phyloP scores from a whole-genome alignment of 2,797 vertebrate genomes.

The Enteromius viviparus region DNA sequence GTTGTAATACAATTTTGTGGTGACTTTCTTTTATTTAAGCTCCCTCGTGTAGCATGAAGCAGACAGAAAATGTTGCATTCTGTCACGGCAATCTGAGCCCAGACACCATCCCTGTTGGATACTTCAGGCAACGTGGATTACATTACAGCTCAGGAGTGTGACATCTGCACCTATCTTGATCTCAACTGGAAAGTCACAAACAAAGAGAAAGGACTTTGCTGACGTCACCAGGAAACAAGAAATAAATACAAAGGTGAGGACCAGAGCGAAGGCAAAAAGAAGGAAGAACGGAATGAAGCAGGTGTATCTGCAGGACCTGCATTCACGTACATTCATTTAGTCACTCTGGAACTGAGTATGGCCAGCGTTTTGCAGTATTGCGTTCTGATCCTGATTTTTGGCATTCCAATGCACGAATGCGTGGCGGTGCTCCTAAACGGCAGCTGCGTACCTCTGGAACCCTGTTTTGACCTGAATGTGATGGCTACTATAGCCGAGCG shows the following conservation, averaged over 20 bases:
- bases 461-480: conserved; percentile 48
- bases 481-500: conserved; percentile 10
- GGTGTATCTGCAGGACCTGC: conserved; percentile 15
- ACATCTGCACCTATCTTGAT: conserved; percentile 11
- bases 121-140: background rate
- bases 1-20: conserved; percentile 32
- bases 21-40: conserved; percentile 38
- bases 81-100: background rate
- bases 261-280: conserved; percentile 14
- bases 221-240: conserved; percentile 45
- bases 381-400: conserved; percentile 28
- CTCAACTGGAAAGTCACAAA: conserved; percentile 4
- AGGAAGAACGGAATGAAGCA: conserved; percentile 19
- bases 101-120: background rate
- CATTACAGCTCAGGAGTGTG: background rate
- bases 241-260: conserved; percentile 49
- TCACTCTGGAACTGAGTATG: conserved; percentile 30
- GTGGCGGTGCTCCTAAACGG: background rate
- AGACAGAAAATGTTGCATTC: conserved; percentile 18
- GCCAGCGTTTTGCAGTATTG: conserved; percentile 16
- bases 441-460: conserved; percentile 30
- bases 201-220: conserved; percentile 5
- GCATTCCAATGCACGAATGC: background rate
- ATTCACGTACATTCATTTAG: background rate
- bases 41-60: background rate